Conservation (phyloP, 2,113 vertebrate species). For the Dendrocopos noguchii region DNA sequence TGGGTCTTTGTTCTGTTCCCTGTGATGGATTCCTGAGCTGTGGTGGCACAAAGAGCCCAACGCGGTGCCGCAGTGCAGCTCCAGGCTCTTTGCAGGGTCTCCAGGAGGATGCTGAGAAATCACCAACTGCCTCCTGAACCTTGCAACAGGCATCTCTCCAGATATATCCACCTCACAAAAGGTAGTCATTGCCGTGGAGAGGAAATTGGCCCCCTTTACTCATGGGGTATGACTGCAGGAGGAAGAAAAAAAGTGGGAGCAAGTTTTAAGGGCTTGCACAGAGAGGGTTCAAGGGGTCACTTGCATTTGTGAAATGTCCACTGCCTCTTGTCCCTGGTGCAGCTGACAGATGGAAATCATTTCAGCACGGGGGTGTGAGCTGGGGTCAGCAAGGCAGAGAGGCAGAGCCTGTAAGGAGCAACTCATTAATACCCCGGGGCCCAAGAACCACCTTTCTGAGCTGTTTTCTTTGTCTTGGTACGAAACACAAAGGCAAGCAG, state of each 20-base stretch:
- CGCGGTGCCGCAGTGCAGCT: rapidly evolving
- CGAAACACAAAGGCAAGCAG: not conserved
- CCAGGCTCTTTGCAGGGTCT: not conserved
- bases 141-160: not conserved
- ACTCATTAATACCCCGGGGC: constrained; percentile 17
- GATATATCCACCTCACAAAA: not conserved
- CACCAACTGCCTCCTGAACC: not conserved
- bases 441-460: constrained; percentile 23
- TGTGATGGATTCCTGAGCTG: not conserved
- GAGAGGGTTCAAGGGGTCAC: not conserved
- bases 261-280: not conserved
- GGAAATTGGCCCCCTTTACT: constrained; percentile 19
- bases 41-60: not conserved
- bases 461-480: constrained; percentile 7
- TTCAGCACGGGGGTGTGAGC: not conserved
- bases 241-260: constrained; percentile 38
- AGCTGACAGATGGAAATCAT: constrained; percentile 61
- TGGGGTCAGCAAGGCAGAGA: not conserved
- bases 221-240: not conserved
- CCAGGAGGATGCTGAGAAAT: constrained; percentile 3
- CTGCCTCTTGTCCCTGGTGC: not conserved
- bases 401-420: not conserved
- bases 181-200: rapidly evolving
- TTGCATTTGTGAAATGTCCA: constrained; percentile 15
- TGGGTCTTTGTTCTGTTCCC: not conserved